Evolutionary conservation across 2,113 vertebrate genomes (phyloP), one percentile per base, ranked within the genome.

Genomic region (Podilymbus podiceps): DNA sequence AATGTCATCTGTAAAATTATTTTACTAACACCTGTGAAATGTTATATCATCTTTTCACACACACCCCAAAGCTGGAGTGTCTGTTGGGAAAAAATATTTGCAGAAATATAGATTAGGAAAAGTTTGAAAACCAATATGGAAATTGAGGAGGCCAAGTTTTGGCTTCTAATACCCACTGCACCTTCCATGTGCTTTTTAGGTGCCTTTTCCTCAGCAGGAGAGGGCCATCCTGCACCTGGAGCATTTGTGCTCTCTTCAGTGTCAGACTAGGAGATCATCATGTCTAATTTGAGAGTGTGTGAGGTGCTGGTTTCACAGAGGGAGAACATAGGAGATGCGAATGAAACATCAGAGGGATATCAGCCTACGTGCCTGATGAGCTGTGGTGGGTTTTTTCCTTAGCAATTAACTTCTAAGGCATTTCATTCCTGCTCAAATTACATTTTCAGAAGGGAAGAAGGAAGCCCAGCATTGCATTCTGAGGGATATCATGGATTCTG

Each of bases 281-380:
- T 55, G 49, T 91, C 40, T 95, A 73, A 77, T 87, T 78, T 67
- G 50, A 47, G 50, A 47, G 42, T 44, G 38, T 75, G 76, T 92
- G 52, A 76, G 60, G n/a, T 87, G 60, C 42, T 88, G 49, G 80
- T 94, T 94, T 93, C 52, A 96, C 47, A 85, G 60, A 85, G n/a
- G 30, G 11, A 35, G 19, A 88, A 77, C 22, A 71, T 79, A 80
- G 67, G 50, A 78, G 74, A 66, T 88, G 73, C 9, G 40, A 95
- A 40, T 63, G 71, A 95, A 93, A 89, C 62, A 50, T 89, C 89
- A 94, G 93, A 64, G 53, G 33, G 63, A 71, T 84, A 78, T 42
- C 27, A 33, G 46, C 73, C 82, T 42, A 18, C 21, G 0, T 56
- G 60, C 19, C 75, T 76, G 59, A 66, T 62, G 42, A 46, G 9